Conservation (phyloP, 2,113 vertebrate genomes). For the Antigone vipio region DNA sequence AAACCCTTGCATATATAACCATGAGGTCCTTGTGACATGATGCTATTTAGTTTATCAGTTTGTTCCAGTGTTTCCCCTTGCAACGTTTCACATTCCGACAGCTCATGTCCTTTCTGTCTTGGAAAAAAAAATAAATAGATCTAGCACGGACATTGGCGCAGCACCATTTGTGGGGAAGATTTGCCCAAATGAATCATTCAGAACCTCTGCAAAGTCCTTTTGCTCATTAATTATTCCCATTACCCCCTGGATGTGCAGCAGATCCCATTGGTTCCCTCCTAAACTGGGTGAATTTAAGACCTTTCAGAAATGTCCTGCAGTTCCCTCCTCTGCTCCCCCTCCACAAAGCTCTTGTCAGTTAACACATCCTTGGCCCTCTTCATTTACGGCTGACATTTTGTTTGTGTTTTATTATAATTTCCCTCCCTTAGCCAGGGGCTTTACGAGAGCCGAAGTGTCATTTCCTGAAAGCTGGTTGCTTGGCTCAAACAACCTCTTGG, state of each 20-base stretch:
- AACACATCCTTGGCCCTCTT: background rate
- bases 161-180: background rate
- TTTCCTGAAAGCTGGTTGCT: background rate
- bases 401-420: background rate
- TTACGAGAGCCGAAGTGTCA: background rate
- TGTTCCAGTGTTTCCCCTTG: background rate
- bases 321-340: fast-evolving
- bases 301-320: background rate
- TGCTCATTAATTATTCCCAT: background rate
- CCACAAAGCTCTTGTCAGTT: background rate
- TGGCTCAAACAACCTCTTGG: background rate
- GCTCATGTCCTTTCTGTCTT: background rate
- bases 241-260: background rate
- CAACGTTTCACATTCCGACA: background rate
- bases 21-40: background rate
- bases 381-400: background rate
- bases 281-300: background rate
- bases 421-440: background rate
- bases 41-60: conserved; percentile 51
- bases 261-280: background rate
- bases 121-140: background rate
- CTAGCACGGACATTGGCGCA: background rate
- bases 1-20: background rate
- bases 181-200: background rate
- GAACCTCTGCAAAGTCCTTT: background rate